Conservation (phyloP, 2,888 invertebrate species). For the Campoletis raptor region DNA sequence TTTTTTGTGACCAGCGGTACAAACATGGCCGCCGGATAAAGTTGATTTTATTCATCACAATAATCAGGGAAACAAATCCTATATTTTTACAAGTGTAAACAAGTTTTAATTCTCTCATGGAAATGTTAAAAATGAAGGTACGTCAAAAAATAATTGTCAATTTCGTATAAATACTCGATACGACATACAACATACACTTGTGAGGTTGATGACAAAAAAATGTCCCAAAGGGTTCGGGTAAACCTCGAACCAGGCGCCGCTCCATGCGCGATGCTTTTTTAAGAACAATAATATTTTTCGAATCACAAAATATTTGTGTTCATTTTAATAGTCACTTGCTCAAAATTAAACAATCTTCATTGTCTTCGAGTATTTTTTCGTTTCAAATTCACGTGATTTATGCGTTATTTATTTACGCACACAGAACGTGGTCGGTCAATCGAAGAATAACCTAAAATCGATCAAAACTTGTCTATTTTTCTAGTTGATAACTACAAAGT, state of each 20-base stretch:
- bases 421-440: conserved; percentile 27
- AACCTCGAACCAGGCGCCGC: conserved; percentile 76
- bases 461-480: neutral
- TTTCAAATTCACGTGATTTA: neutral
- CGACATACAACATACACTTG: neutral
- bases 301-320: conserved; percentile 72
- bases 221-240: conserved; percentile 13
- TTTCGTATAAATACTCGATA: neutral
- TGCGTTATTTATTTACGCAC: neutral
- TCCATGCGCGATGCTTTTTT: conserved; percentile 70
- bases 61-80: conserved; percentile 30
- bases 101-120: neutral
- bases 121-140: conserved; percentile 15
- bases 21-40: conserved; percentile 49
- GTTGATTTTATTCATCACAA: conserved; percentile 15
- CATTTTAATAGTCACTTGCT: neutral
- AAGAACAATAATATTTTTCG: conserved; percentile 72
- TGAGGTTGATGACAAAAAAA: neutral
- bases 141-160: neutral
- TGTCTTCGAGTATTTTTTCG: neutral
- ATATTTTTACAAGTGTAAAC: conserved; percentile 19
- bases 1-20: conserved; percentile 33
- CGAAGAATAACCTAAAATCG: conserved; percentile 70
- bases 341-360: neutral
- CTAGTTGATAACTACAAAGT: neutral